Evolutionary conservation across 2,113 vertebrate genomes (phyloP).

Genomic region (Melanerpes formicivorus): DNA sequence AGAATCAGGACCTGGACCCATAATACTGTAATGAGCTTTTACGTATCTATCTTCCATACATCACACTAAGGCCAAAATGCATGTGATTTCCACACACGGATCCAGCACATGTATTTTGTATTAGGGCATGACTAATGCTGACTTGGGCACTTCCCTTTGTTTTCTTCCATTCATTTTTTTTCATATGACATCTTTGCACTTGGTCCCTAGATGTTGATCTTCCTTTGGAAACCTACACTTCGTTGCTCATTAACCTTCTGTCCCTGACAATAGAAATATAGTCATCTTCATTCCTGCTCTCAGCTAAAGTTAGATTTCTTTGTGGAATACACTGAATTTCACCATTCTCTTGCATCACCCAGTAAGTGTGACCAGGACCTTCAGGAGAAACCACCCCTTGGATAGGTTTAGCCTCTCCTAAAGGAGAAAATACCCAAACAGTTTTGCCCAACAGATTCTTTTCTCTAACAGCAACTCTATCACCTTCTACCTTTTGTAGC

Average conservation of each 20-base stretch:
- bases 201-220: background rate
- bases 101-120: background rate
- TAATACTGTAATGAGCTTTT: background rate
- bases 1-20: background rate
- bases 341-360: no score
- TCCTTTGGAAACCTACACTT: background rate
- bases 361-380: no score
- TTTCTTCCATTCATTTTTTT: background rate
- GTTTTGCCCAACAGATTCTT: no score
- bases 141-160: background rate
- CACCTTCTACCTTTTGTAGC: no score
- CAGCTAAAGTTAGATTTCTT: no score
- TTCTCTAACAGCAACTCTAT: no score
- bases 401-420: no score
- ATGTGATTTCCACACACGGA: background rate
- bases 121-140: background rate
- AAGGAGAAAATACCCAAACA: no score
- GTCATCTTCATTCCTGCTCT: background rate
- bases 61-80: background rate
- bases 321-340: no score
- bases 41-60: background rate
- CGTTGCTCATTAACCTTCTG: background rate
- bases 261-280: background rate
- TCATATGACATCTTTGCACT: background rate
- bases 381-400: no score